Evolutionary conservation across 2,113 vertebrate genomes (phyloP).

Genomic region (Oenanthe oenanthe): DNA sequence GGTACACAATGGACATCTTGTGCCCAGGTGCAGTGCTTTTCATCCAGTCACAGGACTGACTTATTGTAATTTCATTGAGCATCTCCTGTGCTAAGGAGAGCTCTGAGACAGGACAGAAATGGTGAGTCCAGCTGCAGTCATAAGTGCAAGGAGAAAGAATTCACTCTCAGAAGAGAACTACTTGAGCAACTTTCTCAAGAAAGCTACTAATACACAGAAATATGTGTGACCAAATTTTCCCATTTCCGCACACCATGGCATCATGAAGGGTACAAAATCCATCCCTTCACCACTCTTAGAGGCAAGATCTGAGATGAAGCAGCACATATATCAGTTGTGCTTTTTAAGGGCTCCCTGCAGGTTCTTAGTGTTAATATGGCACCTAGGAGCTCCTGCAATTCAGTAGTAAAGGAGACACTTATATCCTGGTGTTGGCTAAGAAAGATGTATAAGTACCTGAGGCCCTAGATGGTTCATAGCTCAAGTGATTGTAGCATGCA

Average conservation of each 20-base stretch:
- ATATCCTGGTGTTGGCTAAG: not conserved
- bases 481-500: not conserved
- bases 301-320: not conserved
- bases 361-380: not conserved
- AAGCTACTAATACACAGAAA: not conserved
- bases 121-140: not conserved
- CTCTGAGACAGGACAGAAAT: not conserved
- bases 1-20: not conserved
- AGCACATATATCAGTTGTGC: not conserved
- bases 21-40: not conserved
- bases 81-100: not conserved
- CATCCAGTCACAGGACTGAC: not conserved
- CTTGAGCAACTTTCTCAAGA: not conserved
- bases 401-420: not conserved
- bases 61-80: accelerated
- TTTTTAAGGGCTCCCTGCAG: not conserved
- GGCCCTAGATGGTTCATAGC: not conserved
- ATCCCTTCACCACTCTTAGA: not conserved
- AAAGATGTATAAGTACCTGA: not conserved
- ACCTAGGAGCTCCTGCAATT: not conserved
- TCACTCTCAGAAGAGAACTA: not conserved
- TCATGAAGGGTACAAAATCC: not conserved
- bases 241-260: not conserved
- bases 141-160: not conserved
- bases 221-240: not conserved